Percentiles rank a stretch among this genome's conserved stretches.
These are phyloP conservation scores for Cotesia congregata DNA, from an alignment of 2,888 invertebrate species.

Conservation along the genomic window DNA sequence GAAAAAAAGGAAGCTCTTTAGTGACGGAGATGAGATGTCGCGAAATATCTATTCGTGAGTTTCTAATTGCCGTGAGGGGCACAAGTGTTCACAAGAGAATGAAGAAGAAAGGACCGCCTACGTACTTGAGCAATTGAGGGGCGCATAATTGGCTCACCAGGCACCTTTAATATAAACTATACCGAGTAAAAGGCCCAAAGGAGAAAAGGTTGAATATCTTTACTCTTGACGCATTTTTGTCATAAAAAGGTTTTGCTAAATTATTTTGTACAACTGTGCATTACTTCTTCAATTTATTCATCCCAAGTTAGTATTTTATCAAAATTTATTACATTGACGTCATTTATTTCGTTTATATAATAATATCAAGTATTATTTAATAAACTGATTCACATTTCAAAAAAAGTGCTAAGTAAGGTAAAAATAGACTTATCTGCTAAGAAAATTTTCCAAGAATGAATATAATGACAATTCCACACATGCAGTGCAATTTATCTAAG, in stretches of 20 bases:
- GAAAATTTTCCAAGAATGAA: neutral
- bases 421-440: neutral
- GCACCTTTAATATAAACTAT: slow-evolving; percentile 35
- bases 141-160: slow-evolving; percentile 43
- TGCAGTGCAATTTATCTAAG: neutral
- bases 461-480: neutral
- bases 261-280: slow-evolving; percentile 10
- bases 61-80: slow-evolving; percentile 36
- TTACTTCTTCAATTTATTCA: neutral
- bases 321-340: no score
- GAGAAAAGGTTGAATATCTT: slow-evolving; percentile 23
- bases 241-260: neutral
- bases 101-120: slow-evolving; percentile 31
- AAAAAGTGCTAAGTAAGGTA: slow-evolving; percentile 21
- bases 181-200: slow-evolving; percentile 4
- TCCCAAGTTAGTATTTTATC: neutral
- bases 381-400: neutral
- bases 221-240: slow-evolving; percentile 4
- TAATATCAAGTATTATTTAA: neutral
- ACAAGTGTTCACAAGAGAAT: slow-evolving; percentile 26
- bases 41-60: slow-evolving; percentile 16
- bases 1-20: slow-evolving; percentile 23
- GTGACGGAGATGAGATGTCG: slow-evolving; percentile 33
- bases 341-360: neutral
- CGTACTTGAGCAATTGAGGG: slow-evolving; percentile 43